Evolutionary conservation across 2,888 invertebrate genomes (phyloP).

Genomic region (Eumerus sabulonum): DNA sequence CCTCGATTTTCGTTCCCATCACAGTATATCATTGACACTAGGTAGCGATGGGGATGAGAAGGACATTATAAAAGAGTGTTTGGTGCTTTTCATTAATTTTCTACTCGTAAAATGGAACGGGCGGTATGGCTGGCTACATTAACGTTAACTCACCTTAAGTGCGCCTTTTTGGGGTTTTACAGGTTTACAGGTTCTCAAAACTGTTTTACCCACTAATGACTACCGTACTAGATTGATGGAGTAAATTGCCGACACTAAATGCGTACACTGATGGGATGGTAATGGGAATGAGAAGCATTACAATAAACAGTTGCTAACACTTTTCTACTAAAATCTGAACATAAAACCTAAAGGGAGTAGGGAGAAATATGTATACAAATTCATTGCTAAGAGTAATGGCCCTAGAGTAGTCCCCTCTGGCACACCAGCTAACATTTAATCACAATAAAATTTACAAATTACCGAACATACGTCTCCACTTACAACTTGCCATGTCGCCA

Average conservation of each 20-base stretch:
- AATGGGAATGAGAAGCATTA: not conserved
- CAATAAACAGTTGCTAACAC: not conserved
- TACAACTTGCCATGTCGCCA: too few species aligned
- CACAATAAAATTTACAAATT: too few species aligned
- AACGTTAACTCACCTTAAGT: constrained; percentile 63
- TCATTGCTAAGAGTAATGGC: too few species aligned
- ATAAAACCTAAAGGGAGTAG: too few species aligned
- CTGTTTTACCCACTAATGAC: constrained; percentile 58
- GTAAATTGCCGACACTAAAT: constrained; percentile 47
- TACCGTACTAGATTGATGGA: constrained; percentile 54
- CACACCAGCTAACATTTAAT: too few species aligned
- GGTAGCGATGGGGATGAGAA: constrained; percentile 10
- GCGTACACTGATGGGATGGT: not conserved
- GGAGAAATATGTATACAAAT: too few species aligned
- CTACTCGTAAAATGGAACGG: constrained; percentile 5
- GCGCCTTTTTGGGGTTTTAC: constrained; percentile 58
- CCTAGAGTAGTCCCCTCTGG: too few species aligned
- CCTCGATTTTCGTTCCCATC: not conserved
- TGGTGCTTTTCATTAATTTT: constrained; percentile 62
- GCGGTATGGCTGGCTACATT: constrained; percentile 39
- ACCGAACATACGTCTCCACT: too few species aligned
- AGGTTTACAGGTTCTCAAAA: constrained; percentile 23
- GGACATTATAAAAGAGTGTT: constrained; percentile 51
- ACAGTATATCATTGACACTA: not conserved
- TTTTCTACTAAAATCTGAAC: too few species aligned